Evolutionary conservation across 2,888 invertebrate genomes (phyloP).

Genomic region (Eurois occulta): DNA sequence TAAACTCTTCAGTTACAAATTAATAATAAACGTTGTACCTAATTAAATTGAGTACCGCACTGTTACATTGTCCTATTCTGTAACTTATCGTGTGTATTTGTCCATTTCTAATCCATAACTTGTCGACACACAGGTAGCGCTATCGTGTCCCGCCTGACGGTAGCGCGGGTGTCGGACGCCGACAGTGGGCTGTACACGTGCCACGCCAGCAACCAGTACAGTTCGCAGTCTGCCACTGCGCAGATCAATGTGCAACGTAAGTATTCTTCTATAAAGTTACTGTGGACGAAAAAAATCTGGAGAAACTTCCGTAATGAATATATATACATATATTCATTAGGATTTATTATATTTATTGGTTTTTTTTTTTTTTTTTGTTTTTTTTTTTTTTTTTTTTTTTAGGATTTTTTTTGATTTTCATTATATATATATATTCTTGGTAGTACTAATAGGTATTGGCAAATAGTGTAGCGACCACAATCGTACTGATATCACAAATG

Average conservation of each 20-base stretch:
- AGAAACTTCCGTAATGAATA: no score
- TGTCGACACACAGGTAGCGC: constrained; percentile 40
- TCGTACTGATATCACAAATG: not conserved
- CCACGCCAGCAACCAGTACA: constrained; percentile 94
- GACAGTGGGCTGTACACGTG: constrained; percentile 96
- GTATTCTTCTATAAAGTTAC: constrained; percentile 21
- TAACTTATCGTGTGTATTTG: not conserved
- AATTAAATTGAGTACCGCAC: not conserved
- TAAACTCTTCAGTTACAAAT: not conserved
- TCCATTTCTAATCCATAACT: constrained; percentile 3
- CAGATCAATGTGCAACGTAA: constrained; percentile 94
- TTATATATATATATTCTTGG: no score
- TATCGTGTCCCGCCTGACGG: constrained; percentile 92
- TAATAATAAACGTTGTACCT: not conserved
- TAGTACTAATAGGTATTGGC: not conserved
- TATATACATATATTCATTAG: no score
- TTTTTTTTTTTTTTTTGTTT: no score
- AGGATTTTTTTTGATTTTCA: no score
- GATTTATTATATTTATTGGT: no score
- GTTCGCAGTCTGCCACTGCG: constrained; percentile 91
- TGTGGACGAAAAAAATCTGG: no score
- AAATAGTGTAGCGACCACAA: not conserved
- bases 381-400: no score
- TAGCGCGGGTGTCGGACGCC: constrained; percentile 90
- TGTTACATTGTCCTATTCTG: not conserved